Percentiles rank a stretch among this genome's conserved stretches.
These are phyloP conservation scores for Acanthopagrus latus DNA, from an alignment of 2,797 vertebrate genomes.

Conservation along the genomic window DNA sequence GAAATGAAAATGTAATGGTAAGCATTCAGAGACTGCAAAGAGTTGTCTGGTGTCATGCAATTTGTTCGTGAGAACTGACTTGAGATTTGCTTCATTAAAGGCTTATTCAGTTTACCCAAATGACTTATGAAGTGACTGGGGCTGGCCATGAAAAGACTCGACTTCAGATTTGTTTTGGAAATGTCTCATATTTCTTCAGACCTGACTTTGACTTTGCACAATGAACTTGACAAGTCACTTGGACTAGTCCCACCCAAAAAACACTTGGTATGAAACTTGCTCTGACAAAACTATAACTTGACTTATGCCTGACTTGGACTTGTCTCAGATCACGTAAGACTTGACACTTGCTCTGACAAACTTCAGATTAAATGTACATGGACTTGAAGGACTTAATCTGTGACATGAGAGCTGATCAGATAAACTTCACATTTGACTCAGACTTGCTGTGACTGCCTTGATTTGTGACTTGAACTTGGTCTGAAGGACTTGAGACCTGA, in stretches of 20 bases:
- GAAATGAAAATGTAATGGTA: background rate
- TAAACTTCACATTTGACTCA: too few species aligned
- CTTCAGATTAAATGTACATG: too few species aligned
- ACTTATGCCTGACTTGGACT: background rate
- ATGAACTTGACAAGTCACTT: background rate
- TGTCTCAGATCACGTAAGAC: too few species aligned
- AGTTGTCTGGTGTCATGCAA: background rate
- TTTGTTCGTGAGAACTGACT: background rate
- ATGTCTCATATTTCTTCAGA: background rate
- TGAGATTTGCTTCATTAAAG: background rate
- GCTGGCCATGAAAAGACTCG: background rate
- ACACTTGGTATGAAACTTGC: too few species aligned
- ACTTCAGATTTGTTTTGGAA: background rate
- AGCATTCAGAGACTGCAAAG: background rate
- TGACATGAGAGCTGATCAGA: too few species aligned
- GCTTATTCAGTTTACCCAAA: too few species aligned
- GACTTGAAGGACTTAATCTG: too few species aligned
- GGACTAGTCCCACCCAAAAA: background rate
- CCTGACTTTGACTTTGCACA: background rate
- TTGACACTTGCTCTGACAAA: too few species aligned
- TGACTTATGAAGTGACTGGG: background rate
- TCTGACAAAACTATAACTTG: background rate
- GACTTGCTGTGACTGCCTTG: too few species aligned
- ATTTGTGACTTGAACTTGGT: too few species aligned
- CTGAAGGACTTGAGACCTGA: background rate